Percentiles rank a stretch among this genome's conserved stretches.
phyloP scores from a whole-genome alignment of 2,113 vertebrate genomes.

The Syngnathoides biaculeatus region DNA sequence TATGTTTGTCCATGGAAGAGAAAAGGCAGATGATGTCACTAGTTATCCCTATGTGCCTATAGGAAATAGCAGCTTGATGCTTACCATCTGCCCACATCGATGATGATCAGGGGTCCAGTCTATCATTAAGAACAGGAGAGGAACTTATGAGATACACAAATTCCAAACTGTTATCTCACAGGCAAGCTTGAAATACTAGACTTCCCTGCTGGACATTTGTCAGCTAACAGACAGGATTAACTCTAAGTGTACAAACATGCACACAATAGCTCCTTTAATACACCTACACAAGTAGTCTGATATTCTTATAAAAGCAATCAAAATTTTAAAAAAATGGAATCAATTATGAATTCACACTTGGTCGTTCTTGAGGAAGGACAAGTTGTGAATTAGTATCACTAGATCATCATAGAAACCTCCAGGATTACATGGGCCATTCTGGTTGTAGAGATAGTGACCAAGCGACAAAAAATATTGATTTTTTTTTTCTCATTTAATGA shows the following conservation, averaged over 20 bases:
- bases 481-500: slow-evolving; percentile 34
- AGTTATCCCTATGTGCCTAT: slow-evolving; percentile 39
- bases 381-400: slow-evolving; percentile 3
- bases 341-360: neutral
- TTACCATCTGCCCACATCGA: slow-evolving; percentile 47
- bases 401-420: slow-evolving; percentile 2
- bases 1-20: slow-evolving; percentile 30
- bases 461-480: slow-evolving; percentile 46
- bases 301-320: slow-evolving; percentile 9
- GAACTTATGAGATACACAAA: slow-evolving; percentile 14
- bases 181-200: slow-evolving; percentile 48
- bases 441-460: slow-evolving; percentile 35
- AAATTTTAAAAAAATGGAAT: slow-evolving; percentile 14
- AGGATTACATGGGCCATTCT: slow-evolving; percentile 29
- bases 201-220: slow-evolving; percentile 35
- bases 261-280: slow-evolving; percentile 2
- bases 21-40: slow-evolving; percentile 35
- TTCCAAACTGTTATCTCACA: slow-evolving; percentile 43
- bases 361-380: neutral
- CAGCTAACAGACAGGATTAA: slow-evolving; percentile 26
- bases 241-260: neutral
- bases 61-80: slow-evolving; percentile 35
- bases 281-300: neutral
- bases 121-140: slow-evolving; percentile 13
- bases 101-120: slow-evolving; percentile 11